Evolutionary conservation across 2,888 invertebrate species (phyloP).

Genomic region (Meteorus colon): DNA sequence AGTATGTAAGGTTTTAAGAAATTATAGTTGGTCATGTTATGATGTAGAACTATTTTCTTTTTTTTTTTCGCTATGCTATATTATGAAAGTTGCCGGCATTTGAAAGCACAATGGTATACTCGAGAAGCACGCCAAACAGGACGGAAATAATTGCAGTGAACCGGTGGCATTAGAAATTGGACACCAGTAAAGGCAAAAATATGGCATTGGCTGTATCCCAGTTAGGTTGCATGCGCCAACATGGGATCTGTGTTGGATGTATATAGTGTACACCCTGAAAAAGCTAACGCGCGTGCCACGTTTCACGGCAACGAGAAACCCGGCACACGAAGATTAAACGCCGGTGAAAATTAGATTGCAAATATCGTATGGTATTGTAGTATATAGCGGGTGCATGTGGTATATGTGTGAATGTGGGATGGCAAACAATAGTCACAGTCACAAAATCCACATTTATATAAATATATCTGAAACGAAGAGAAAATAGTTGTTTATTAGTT

Average conservation of each 20-base stretch:
- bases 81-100: not conserved
- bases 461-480: too few relatives aligned
- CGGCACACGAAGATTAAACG: constrained; percentile 66
- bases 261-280: constrained; percentile 56
- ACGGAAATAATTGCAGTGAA: constrained; percentile 59
- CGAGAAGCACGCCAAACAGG: constrained; percentile 57
- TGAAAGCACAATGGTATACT: constrained; percentile 20
- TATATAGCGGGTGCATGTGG: not conserved
- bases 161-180: constrained; percentile 54
- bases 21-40: too few relatives aligned
- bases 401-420: not conserved
- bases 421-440: not conserved
- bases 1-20: too few relatives aligned
- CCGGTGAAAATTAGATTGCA: constrained; percentile 68
- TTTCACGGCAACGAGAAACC: constrained; percentile 39
- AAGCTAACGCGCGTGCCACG: constrained; percentile 48
- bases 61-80: not conserved
- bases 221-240: not conserved
- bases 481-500: too few relatives aligned
- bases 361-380: constrained; percentile 57
- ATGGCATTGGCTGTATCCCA: constrained; percentile 17
- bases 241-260: not conserved
- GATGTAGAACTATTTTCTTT: too few relatives aligned
- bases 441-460: too few relatives aligned
- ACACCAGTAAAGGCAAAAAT: constrained; percentile 38